phyloP scores from a whole-genome alignment of 2,797 vertebrate genomes.

The Bryconaethiops microstoma region DNA sequence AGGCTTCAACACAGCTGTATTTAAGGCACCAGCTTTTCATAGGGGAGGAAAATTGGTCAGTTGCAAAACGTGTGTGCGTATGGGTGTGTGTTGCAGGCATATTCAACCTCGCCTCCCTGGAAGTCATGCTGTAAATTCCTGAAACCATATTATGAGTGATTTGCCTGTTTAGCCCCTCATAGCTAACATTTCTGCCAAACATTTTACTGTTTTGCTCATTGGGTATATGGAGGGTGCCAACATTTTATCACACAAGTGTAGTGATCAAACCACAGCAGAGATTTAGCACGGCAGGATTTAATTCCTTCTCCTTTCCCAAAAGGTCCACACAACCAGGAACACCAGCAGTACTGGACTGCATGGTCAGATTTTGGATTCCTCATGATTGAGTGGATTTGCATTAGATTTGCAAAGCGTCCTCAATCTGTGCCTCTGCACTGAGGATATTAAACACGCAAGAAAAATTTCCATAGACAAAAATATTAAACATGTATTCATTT shows the following conservation, averaged over 20 bases:
- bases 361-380: not conserved
- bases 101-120: not conserved
- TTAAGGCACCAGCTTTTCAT: not conserved
- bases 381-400: slow-evolving; percentile 1
- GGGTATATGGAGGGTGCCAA: not conserved
- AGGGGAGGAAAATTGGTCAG: not conserved
- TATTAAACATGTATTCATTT: not conserved
- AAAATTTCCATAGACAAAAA: not conserved
- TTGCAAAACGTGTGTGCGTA: not conserved
- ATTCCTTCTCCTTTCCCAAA: not conserved
- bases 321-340: no score
- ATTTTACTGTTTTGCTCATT: not conserved
- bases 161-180: not conserved
- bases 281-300: not conserved
- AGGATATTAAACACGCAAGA: not conserved
- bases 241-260: not conserved
- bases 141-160: not conserved
- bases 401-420: not conserved
- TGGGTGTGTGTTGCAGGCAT: not conserved
- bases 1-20: not conserved
- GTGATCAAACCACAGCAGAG: not conserved
- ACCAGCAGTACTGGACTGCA: not conserved
- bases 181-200: not conserved
- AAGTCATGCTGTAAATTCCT: not conserved
- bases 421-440: not conserved